Evolutionary conservation across 2,888 invertebrate species (phyloP), one percentile per base, ranked within the genome.

Genomic region (Dryococelus australis): DNA sequence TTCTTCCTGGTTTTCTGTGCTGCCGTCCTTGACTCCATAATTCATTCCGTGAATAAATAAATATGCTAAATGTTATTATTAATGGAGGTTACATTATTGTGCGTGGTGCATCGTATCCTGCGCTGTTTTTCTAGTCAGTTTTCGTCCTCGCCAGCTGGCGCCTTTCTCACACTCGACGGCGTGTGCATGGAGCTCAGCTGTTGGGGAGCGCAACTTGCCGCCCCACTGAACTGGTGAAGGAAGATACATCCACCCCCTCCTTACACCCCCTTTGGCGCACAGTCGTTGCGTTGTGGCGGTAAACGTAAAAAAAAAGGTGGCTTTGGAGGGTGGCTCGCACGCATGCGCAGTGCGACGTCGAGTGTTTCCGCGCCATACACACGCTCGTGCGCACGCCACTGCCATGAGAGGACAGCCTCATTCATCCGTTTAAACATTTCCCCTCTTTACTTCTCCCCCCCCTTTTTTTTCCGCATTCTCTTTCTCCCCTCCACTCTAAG

Each of bases 181-280:
- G n/a, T n/a, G n/a, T n/a, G n/a, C n/a, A n/a, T n/a, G 47, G 12
- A 47, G 47, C 47, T 47, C 47, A 47, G 47, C 47, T 47, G 47
- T 47, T 47, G 47, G 47, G 12, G 47, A 47, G 47, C 12, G 47
- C 9, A 47, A 47, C 65, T 9, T 24, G 65, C 24, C 65, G 65
- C 65, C 65, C 65, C 65, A 65, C 65, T 65, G 65, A 65, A 65
- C 65, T 65, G 65, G 65, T 12, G 65, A 65, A 65, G 65, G 65
- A 65, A 65, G 65, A 20, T 65, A 20, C 65, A 16, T 16, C 65
- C 65, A 6, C 65, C 20, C 65, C 65, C 65, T 65, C 65, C 65
- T 6, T 47, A 47, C 47, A 9, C 65, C 65, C 13, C 47, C 13
- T 20, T 24, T 24, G n/a, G 10, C 65, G 5, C 10, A 65, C 65